Evolutionary conservation across 2,113 vertebrate species (phyloP).

Genomic region (Percopsis transmontana): DNA sequence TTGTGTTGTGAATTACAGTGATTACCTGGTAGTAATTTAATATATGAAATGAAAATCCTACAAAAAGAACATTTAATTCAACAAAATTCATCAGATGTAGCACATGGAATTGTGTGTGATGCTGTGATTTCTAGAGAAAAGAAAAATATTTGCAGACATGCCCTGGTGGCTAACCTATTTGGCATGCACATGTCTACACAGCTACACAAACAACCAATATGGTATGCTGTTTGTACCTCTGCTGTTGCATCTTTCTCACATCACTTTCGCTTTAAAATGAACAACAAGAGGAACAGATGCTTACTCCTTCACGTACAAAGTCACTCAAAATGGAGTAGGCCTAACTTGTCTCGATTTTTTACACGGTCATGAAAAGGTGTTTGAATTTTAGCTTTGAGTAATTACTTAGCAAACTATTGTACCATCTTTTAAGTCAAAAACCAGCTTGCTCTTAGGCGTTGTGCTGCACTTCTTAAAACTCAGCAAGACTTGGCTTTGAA

Average conservation of each 20-base stretch:
- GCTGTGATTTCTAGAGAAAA: no score
- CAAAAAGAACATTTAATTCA: conserved; percentile 1
- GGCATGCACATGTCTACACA: conserved; percentile 2
- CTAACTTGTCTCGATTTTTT: conserved; percentile 53
- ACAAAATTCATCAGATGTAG: no score
- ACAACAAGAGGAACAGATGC: conserved; percentile 40
- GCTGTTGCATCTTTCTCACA: conserved; percentile 50
- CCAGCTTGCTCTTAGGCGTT: conserved; percentile 28
- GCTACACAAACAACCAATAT: conserved; percentile 26
- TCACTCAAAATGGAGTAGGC: conserved; percentile 46
- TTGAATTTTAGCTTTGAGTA: conserved; percentile 34
- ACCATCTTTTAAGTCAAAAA: conserved; percentile 38
- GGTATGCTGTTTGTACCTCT: conserved; percentile 28
- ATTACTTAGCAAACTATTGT: conserved; percentile 53
- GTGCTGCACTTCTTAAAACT: conserved; percentile 34
- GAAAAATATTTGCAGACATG: neutral
- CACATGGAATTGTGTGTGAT: neutral
- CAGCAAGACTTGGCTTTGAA: conserved; percentile 52
- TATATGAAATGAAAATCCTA: conserved; percentile 9
- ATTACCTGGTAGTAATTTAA: neutral
- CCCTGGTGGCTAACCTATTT: neutral
- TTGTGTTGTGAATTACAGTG: no score
- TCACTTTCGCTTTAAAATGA: conserved; percentile 48
- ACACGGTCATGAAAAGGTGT: conserved; percentile 47
- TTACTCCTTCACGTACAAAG: conserved; percentile 13